Evolutionary conservation across 2,113 vertebrate genomes (phyloP).

Genomic region (Egretta garzetta): DNA sequence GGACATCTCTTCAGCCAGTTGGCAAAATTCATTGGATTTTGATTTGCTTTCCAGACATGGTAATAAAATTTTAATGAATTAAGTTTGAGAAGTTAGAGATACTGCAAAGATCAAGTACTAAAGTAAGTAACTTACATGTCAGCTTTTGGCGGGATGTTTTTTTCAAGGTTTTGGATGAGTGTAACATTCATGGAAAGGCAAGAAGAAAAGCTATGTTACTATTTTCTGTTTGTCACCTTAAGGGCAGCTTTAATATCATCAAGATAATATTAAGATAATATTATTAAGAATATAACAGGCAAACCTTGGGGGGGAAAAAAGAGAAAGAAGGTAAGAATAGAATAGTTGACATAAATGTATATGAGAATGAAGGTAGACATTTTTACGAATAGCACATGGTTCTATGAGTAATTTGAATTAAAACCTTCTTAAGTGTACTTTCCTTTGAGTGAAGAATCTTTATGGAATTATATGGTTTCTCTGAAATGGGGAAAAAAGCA

Average conservation of each 20-base stretch:
- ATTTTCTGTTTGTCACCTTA: background rate
- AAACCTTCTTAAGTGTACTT: background rate
- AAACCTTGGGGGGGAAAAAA: background rate
- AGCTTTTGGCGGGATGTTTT: background rate
- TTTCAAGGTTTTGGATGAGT: background rate
- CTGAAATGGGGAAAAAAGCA: background rate
- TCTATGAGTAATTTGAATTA: background rate
- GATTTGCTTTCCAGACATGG: background rate
- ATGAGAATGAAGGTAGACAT: background rate
- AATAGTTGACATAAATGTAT: background rate
- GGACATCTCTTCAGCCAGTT: background rate
- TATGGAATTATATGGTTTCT: background rate
- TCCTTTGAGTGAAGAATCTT: background rate
- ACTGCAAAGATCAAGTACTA: background rate
- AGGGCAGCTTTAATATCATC: background rate
- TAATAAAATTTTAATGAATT: background rate
- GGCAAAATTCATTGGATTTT: background rate
- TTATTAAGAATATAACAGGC: background rate
- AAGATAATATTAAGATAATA: background rate
- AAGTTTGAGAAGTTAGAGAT: background rate
- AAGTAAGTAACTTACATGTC: background rate
- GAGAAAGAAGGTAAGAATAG: background rate
- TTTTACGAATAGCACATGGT: background rate
- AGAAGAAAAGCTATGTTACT: background rate
- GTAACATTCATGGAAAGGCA: background rate